phyloP scores from a whole-genome alignment of 2,797 vertebrate species.

The Coregonus sp. region DNA sequence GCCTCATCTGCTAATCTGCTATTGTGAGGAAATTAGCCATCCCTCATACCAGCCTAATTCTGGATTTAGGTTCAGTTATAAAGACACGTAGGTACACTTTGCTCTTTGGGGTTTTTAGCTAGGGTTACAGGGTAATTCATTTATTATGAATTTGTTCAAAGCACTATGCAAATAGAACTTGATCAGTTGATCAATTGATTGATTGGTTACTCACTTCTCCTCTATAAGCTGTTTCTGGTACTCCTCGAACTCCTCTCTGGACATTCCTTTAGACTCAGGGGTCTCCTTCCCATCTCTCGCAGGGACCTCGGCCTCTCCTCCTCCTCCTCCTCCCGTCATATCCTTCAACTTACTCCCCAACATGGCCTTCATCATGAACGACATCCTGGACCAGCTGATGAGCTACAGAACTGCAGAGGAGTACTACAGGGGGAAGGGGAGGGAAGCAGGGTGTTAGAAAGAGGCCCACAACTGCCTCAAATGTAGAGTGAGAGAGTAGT shows the following conservation, averaged over 20 bases:
- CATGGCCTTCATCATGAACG: conserved; percentile 67
- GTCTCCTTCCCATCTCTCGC: conserved; percentile 60
- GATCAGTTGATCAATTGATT: background rate
- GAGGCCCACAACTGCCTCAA: background rate
- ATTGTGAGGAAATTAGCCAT: conserved; percentile 36
- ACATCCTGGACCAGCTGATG: conserved; percentile 50
- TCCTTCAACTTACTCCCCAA: conserved; percentile 67
- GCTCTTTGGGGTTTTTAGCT: too few species aligned
- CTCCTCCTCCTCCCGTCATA: conserved; percentile 53
- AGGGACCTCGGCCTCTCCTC: conserved; percentile 37
- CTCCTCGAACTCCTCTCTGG: conserved; percentile 76
- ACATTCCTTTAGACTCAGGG: conserved; percentile 57
- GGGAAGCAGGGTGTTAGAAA: background rate
- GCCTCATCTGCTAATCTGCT: conserved; percentile 42
- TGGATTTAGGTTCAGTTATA: background rate
- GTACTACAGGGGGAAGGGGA: background rate
- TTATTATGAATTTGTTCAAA: background rate
- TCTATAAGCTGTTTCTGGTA: conserved; percentile 78
- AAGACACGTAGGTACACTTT: background rate
- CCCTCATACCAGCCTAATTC: too few species aligned
- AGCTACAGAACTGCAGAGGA: background rate
- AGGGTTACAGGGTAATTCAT: too few species aligned
- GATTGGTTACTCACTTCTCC: conserved; percentile 74
- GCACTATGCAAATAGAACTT: background rate
- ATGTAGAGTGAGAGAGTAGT: too few species aligned